Percentiles rank a stretch among this genome's conserved stretches.
Conservation (phyloP, 1,140 invertebrate genomes). For the Fragariocoptes setiger region DNA sequence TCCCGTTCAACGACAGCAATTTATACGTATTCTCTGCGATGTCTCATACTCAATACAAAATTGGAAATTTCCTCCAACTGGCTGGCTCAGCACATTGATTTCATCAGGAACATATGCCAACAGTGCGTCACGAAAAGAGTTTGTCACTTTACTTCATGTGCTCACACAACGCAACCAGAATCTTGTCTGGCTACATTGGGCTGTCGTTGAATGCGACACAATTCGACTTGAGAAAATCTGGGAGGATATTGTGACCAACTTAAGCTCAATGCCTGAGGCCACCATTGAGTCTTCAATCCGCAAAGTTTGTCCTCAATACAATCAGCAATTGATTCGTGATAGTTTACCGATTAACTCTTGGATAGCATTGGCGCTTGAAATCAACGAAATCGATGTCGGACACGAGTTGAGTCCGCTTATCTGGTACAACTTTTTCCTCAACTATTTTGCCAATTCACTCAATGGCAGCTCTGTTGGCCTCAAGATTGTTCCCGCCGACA, state of each 20-base stretch:
- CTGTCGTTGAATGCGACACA: conserved; percentile 4
- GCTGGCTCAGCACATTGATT: not conserved
- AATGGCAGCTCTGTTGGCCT: conserved; percentile 5
- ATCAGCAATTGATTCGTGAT: not conserved
- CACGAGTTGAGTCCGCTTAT: not conserved
- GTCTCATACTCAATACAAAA: not conserved
- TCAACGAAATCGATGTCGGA: conserved; percentile 1
- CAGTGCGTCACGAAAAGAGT: not conserved
- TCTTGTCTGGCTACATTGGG: conserved; percentile 2
- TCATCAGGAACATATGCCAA: not conserved
- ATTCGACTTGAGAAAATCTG: conserved; percentile 5
- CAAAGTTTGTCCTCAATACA: not conserved
- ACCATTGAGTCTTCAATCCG: conserved; percentile 1
- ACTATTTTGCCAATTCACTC: conserved; percentile 4
- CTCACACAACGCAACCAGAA: conserved; percentile 1
- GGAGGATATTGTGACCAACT: conserved; percentile 7
- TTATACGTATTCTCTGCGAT: not conserved
- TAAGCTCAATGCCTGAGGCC: conserved; percentile 3
- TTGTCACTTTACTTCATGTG: conserved; percentile 6
- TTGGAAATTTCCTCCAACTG: not conserved
- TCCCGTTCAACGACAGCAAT: not conserved
- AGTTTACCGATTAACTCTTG: conserved; percentile 9
- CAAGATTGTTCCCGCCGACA: not conserved
- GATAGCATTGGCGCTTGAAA: not conserved
- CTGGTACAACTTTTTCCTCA: conserved; percentile 7